These are phyloP conservation scores for Metopolophium dirhodum DNA, from an alignment of 1,140 invertebrate species.

Conservation along the genomic window DNA sequence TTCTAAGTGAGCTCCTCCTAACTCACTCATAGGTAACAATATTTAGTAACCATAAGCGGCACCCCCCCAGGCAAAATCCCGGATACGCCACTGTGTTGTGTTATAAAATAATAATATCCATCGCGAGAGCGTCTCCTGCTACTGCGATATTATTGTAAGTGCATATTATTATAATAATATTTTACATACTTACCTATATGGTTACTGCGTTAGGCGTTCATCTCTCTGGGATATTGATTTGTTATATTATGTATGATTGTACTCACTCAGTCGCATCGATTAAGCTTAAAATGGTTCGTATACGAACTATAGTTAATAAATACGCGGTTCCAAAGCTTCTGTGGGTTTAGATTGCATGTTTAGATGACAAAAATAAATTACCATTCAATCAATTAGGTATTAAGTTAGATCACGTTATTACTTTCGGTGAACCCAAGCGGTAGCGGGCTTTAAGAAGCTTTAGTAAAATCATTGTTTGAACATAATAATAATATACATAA, in stretches of 20 bases:
- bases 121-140: background rate
- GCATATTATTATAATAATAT: background rate
- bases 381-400: background rate
- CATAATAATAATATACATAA: background rate
- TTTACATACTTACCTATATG: background rate
- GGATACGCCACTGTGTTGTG: background rate
- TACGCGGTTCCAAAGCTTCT: background rate
- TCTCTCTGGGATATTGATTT: background rate
- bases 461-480: conserved; percentile 4
- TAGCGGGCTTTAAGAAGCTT: conserved; percentile 29
- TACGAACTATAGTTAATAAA: background rate
- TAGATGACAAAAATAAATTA: conserved; percentile 34
- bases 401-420: conserved; percentile 34
- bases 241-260: background rate
- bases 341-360: conserved; percentile 46
- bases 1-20: background rate
- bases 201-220: background rate
- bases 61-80: background rate
- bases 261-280: background rate
- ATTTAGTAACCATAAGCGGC: background rate
- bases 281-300: background rate
- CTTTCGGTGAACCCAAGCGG: conserved; percentile 24
- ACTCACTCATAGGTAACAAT: background rate
- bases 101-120: background rate
- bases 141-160: background rate